Evolutionary conservation across 2,888 invertebrate species (phyloP), one percentile per base, ranked within the genome.

Genomic region (Mantis religiosa): DNA sequence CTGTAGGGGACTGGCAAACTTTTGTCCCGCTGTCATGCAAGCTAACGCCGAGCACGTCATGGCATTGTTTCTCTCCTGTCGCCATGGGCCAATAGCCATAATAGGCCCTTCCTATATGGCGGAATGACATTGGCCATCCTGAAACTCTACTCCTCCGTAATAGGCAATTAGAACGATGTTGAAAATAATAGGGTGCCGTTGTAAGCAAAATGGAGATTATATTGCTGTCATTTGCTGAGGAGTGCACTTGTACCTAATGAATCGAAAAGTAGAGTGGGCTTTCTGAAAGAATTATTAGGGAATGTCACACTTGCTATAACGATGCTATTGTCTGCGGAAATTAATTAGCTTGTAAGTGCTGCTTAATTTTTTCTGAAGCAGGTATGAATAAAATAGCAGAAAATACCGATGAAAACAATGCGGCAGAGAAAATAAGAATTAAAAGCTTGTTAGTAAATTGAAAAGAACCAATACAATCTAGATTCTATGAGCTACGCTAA

Each of bases 81-180:
- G 87, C 87, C 82, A 87, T 14, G 82, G 82, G 87, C 82, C 87
- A 87, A 81, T 34, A 34, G n/a, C 82, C 54, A 82, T 82, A 82
- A 87, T 87, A 87, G 25, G 34, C 41, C 87, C 87, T 41, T 87
- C 81, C 30, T 28, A 25, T 25, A 20, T 6, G 8, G 30, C 9
- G 34, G 34, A 82, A 87, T 82, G 82, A 87, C 87, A 87, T n/a
- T 34, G 41, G 54, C 54, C 54, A n/a, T 87, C 82, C 82, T 34
- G n/a, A 71, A 82, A 82, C n/a, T n/a, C n/a, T 28, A 54, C 86
- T 81, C 28, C 27, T 27, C 30, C 81, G 81, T 82, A n/a, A 86
- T 54, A 86, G 71, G 41, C 87, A 34, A 82, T 87, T 87, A 84
- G 47, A 87, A 87, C 27, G 15, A 83, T 82, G 34, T 28, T 88